Conservation (phyloP, 2,113 vertebrate species). For the Sigmodon hispidus region DNA sequence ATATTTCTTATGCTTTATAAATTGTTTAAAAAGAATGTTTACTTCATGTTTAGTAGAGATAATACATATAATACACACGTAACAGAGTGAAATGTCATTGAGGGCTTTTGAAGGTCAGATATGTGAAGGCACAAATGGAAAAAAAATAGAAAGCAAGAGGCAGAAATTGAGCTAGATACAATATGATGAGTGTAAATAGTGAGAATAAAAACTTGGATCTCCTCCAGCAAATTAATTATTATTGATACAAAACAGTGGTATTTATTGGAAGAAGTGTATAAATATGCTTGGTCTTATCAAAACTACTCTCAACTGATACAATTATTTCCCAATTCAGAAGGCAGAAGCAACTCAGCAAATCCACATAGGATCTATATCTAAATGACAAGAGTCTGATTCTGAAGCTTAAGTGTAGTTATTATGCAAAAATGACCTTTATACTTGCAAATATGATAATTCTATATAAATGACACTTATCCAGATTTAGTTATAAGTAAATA, state of each 20-base stretch:
- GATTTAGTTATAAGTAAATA: slow-evolving; percentile 79
- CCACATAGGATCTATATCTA: slow-evolving; percentile 65
- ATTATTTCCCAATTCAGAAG: slow-evolving; percentile 34
- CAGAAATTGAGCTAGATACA: background rate
- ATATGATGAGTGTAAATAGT: background rate
- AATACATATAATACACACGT: background rate
- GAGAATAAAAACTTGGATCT: background rate
- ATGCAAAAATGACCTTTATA: slow-evolving; percentile 80
- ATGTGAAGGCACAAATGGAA: background rate
- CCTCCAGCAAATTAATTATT: slow-evolving; percentile 16
- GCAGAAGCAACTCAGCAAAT: slow-evolving; percentile 54
- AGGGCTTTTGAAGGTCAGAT: background rate
- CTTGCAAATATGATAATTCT: slow-evolving; percentile 78
- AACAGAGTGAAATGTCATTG: background rate
- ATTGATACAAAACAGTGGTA: slow-evolving; percentile 24
- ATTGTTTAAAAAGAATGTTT: background rate
- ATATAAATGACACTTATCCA: slow-evolving; percentile 77
- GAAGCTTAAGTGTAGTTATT: slow-evolving; percentile 69
- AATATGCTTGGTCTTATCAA: background rate
- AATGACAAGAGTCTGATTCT: slow-evolving; percentile 70
- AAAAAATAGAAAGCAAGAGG: background rate
- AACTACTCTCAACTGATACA: background rate
- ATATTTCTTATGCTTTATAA: background rate
- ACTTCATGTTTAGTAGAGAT: background rate
- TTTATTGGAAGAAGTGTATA: background rate